phyloP scores from a whole-genome alignment of 92 coral and sea anemone species.

The Bergia puertoricense region DNA sequence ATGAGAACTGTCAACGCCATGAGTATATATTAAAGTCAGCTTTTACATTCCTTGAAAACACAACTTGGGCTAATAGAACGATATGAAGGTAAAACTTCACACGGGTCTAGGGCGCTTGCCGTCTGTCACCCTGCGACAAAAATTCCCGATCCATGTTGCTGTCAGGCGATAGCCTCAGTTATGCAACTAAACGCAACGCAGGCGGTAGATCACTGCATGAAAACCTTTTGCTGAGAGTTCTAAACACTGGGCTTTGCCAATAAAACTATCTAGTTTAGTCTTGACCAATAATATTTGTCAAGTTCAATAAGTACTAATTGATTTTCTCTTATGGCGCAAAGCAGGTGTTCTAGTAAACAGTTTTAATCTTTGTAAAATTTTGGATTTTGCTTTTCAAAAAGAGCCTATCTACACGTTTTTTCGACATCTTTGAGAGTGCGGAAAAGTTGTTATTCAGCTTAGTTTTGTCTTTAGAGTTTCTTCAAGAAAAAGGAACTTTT shows the following conservation, averaged over 20 bases:
- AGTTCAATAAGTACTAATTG: conserved; percentile 27
- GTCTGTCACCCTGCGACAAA: not conserved
- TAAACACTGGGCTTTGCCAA: conserved; percentile 23
- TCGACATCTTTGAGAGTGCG: not conserved
- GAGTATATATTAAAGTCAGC: not conserved
- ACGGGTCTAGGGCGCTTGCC: not conserved
- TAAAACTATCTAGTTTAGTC: not conserved
- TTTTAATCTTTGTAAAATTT: conserved; percentile 4
- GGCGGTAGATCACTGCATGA: conserved; percentile 31
- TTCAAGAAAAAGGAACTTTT: not conserved
- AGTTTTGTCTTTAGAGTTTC: not conserved
- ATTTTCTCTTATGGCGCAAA: conserved; percentile 26
- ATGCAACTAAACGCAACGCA: conserved; percentile 8
- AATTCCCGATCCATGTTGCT: not conserved
- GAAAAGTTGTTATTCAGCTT: not conserved
- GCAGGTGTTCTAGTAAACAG: conserved; percentile 43
- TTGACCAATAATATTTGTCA: conserved; percentile 30
- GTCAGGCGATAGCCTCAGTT: not conserved
- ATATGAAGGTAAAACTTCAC: not conserved
- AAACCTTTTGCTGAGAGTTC: conserved; percentile 31
- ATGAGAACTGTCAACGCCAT: conserved; percentile 23
- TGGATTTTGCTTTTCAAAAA: conserved; percentile 20
- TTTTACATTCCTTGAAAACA: conserved; percentile 9
- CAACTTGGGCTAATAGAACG: not conserved
- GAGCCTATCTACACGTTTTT: not conserved